Percentiles rank a stretch among this genome's conserved stretches.
Conservation (phyloP, 1,140 invertebrate genomes). For the Rhizoglyphus robini region DNA sequence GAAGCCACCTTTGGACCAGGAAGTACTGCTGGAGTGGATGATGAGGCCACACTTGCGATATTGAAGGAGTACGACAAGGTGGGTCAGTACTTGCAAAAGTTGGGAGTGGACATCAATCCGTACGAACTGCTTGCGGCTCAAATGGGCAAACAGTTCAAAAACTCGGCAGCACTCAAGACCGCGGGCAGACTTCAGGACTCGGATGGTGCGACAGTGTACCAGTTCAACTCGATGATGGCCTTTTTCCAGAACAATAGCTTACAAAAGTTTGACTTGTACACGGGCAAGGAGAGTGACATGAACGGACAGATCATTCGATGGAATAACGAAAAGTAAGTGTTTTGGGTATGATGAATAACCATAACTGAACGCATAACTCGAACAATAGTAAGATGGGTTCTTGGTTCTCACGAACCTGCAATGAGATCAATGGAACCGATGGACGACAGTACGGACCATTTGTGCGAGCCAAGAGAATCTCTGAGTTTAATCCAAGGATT, state of each 20-base stretch:
- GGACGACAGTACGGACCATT: slow-evolving; percentile 7
- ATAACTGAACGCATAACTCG: neutral
- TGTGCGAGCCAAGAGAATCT: neutral
- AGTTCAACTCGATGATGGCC: neutral
- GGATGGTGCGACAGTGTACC: too few relatives aligned
- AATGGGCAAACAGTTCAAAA: neutral
- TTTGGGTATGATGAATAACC: neutral
- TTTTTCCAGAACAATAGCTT: neutral
- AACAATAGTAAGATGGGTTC: slow-evolving; percentile 2
- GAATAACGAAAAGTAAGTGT: slow-evolving; percentile 6
- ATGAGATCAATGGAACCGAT: slow-evolving; percentile 25
- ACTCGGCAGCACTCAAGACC: too few relatives aligned
- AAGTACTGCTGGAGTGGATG: neutral
- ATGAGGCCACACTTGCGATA: neutral
- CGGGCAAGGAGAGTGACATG: neutral
- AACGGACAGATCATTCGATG: neutral
- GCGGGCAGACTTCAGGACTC: too few relatives aligned
- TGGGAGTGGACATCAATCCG: slow-evolving; percentile 3
- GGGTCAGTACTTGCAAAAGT: neutral
- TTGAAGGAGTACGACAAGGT: neutral
- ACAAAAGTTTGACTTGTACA: neutral
- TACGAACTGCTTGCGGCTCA: neutral
- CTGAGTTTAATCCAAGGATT: slow-evolving; percentile 11
- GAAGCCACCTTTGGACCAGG: neutral
- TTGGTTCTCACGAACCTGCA: slow-evolving; percentile 24